Evolutionary conservation across 2,797 vertebrate genomes (phyloP).

Genomic region (Takifugu rubripes): DNA sequence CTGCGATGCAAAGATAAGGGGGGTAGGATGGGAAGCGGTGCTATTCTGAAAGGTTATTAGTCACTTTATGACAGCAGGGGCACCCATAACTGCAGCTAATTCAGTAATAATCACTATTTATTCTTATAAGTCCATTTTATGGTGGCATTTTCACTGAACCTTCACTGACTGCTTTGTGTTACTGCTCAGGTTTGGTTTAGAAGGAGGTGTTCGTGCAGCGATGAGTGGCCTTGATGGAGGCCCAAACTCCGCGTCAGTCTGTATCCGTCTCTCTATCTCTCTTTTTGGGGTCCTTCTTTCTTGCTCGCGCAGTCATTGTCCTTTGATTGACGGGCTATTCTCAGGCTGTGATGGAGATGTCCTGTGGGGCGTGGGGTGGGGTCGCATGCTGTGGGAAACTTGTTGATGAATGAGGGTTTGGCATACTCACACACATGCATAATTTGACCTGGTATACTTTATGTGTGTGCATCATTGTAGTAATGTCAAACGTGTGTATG

Average conservation of each 20-base stretch:
- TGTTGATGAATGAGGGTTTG: constrained; percentile 67
- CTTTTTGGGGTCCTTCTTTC: constrained; percentile 9
- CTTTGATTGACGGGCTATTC: constrained; percentile 58
- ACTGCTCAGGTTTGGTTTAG: too few relatives aligned
- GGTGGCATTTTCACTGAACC: too few relatives aligned
- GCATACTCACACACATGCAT: constrained; percentile 58
- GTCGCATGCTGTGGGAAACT: constrained; percentile 67
- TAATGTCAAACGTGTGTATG: constrained; percentile 37
- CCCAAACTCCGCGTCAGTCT: constrained; percentile 11
- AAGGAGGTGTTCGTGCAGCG: too few relatives aligned
- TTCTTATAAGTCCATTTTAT: too few relatives aligned
- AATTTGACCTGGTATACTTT: constrained; percentile 48
- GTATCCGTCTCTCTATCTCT: constrained; percentile 4
- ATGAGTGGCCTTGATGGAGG: too few relatives aligned
- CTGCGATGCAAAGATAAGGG: too few relatives aligned
- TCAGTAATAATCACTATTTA: too few relatives aligned
- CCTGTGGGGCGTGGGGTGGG: constrained; percentile 33
- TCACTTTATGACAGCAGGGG: too few relatives aligned
- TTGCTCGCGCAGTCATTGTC: constrained; percentile 48
- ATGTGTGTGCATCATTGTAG: constrained; percentile 50
- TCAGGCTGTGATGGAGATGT: constrained; percentile 62
- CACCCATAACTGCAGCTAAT: too few relatives aligned
- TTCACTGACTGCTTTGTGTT: too few relatives aligned
- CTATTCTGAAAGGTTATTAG: too few relatives aligned
- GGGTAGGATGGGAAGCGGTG: too few relatives aligned